These are phyloP conservation scores for Coilia nasus DNA, from an alignment of 2,797 vertebrate genomes.

Conservation along the genomic window DNA sequence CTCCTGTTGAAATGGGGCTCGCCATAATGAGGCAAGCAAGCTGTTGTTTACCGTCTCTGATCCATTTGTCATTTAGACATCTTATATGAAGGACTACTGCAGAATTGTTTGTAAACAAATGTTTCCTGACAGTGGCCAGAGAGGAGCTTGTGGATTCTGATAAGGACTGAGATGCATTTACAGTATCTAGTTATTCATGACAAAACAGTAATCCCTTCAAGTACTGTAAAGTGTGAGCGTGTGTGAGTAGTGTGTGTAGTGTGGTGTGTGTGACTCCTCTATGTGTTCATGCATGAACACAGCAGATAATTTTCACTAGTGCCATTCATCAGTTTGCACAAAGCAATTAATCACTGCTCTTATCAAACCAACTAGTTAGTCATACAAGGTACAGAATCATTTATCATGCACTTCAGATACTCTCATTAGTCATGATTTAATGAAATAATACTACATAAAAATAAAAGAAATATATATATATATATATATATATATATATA, in stretches of 20 bases:
- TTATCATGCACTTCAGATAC: not conserved
- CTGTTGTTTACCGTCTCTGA: slow-evolving; percentile 48
- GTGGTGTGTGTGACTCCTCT: not conserved
- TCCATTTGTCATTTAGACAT: slow-evolving; percentile 42
- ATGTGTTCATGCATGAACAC: not conserved
- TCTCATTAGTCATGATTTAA: not conserved
- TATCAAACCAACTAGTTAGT: not conserved
- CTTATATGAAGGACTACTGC: slow-evolving; percentile 22
- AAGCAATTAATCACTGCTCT: slow-evolving; percentile 1
- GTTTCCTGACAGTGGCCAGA: slow-evolving; percentile 24
- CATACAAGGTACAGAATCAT: not conserved
- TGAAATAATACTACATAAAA: not conserved
- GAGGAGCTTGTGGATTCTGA: not conserved
- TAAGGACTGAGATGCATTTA: slow-evolving; percentile 6
- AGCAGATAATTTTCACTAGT: not conserved
- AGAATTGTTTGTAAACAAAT: slow-evolving; percentile 42
- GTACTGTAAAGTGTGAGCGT: not conserved
- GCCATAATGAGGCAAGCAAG: slow-evolving; percentile 39
- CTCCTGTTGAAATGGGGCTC: slow-evolving; percentile 27
- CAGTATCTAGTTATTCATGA: not conserved
- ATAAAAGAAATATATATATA: not conserved
- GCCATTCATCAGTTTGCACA: not conserved
- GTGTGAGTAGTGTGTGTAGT: too few species aligned
- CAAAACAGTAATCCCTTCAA: not conserved
- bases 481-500: too few species aligned